Conservation (phyloP, 1,140 invertebrate genomes). For the Diachasma alloeum region DNA sequence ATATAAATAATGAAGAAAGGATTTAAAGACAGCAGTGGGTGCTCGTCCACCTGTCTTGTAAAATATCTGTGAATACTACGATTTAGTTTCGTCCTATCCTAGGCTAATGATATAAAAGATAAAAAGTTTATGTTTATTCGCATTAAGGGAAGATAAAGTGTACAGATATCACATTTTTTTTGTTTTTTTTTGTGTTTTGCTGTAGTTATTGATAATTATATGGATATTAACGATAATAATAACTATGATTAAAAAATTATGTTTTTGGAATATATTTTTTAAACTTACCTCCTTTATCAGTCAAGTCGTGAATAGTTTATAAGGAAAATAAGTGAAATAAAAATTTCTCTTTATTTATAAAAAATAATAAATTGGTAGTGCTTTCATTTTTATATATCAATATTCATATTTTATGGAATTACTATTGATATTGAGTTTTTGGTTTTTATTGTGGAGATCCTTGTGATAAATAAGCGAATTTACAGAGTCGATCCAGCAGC, state of each 20-base stretch:
- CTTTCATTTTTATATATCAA: neutral
- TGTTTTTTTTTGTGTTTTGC: slow-evolving; percentile 64
- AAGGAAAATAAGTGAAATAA: neutral
- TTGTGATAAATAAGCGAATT: too few relatives aligned
- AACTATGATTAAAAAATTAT: slow-evolving; percentile 64
- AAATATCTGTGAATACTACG: slow-evolving; percentile 67
- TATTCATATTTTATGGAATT: slow-evolving; percentile 7
- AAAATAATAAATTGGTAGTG: neutral
- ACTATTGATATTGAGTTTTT: too few relatives aligned
- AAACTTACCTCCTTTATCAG: neutral
- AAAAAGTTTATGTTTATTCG: slow-evolving; percentile 62
- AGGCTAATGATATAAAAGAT: slow-evolving; percentile 61
- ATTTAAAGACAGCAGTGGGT: slow-evolving; percentile 41
- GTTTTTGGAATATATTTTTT: neutral
- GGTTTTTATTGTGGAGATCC: too few relatives aligned
- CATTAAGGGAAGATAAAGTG: slow-evolving; percentile 56
- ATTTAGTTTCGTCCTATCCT: slow-evolving; percentile 66
- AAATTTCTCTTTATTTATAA: neutral
- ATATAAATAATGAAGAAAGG: neutral
- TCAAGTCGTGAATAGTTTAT: too few relatives aligned
- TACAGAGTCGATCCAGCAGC: too few relatives aligned
- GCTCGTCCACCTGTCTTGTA: slow-evolving; percentile 58
- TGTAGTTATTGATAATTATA: slow-evolving; percentile 68
- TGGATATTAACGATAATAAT: slow-evolving; percentile 68
- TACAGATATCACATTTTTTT: slow-evolving; percentile 64